Base-by-base conservation (phyloP, 2,797 vertebrate genomes). In the Rhinatrema bivittatum region DNA sequence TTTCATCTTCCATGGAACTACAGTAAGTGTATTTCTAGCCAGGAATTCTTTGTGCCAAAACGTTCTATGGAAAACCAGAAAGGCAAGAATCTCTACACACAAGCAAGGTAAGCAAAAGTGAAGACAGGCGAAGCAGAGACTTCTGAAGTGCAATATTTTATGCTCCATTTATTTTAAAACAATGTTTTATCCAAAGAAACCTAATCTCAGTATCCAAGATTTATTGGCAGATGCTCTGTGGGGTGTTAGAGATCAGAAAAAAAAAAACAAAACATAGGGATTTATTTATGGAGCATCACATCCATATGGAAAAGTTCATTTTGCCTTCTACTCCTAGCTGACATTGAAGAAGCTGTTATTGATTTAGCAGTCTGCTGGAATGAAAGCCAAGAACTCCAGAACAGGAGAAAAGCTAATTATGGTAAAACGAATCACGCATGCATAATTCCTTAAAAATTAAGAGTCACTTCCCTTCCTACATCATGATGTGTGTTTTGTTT, bases 251-350 rank as follows among this genome's bases (percentile, higher is more conserved):
- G 55, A 42, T 12, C 47, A 56, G 55, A 64, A 58, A 50, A 59
- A 22, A n/a, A n/a, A n/a, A n/a, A n/a, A n/a, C n/a, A n/a, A n/a
- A n/a, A 7, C 1, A 16, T 42, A 42, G 40, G 37, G 56, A 50
- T 60, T 65, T 74, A 63, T 68, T 72, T 68, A 68, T 51, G 43
- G 42, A 67, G 49, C 72, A 68, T 74, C 62, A 55, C 10, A 56
- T 65, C 55, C 67, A 65, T 62, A 75, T 61, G 67, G 42, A 42
- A 61, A 75, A 65, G 51, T 57, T 76, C 18, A 55, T 60, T 66
- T 67, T 28, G 26, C 32, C 62, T 62, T n/a, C 28, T 62, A 55
- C 36, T 31, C 57, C 39, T 62, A 65, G 51, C 46, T 67, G 46
- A 42, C 36, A 19, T 26, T 33, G 30, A 60, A 58, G 46, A 66